Evolutionary conservation across 2,797 vertebrate genomes (phyloP).

Genomic region (Mareca strepera): DNA sequence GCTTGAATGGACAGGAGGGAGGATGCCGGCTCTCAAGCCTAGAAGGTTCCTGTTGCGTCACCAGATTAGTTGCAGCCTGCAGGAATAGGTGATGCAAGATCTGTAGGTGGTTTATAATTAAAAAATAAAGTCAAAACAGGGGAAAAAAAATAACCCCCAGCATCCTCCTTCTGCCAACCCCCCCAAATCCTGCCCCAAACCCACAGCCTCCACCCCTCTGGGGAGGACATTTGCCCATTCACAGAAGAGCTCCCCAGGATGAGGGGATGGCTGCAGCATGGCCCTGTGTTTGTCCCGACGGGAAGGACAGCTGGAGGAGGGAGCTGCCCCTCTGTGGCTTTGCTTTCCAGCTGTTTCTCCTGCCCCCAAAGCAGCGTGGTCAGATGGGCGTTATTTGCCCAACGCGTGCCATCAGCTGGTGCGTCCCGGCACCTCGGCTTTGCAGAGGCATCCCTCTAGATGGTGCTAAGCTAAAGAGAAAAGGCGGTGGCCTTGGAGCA

Average conservation of each 20-base stretch:
- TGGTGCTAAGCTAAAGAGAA: conserved; percentile 72
- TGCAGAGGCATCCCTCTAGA: conserved; percentile 56
- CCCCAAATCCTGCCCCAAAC: rapidly evolving
- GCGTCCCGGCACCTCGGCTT: not conserved
- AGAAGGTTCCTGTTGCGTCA: not conserved
- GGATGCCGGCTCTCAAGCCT: not conserved
- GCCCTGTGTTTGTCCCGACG: not conserved
- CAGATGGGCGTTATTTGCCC: not conserved
- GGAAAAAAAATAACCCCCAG: rapidly evolving
- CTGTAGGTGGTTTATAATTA: not conserved
- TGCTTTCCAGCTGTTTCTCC: not conserved
- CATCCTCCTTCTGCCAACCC: not conserved
- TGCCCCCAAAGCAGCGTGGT: rapidly evolving
- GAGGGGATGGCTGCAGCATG: not conserved
- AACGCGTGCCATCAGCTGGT: rapidly evolving
- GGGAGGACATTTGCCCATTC: not conserved
- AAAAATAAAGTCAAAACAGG: not conserved
- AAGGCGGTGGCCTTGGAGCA: not conserved
- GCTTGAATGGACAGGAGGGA: not conserved
- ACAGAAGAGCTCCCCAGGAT: not conserved
- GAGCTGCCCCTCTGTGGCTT: not conserved
- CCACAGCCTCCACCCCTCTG: rapidly evolving
- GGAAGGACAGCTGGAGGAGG: not conserved
- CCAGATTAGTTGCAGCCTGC: not conserved
- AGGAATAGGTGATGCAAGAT: not conserved